Conservation (phyloP, 2,888 invertebrate genomes). For the Protodeltote pygarga region DNA sequence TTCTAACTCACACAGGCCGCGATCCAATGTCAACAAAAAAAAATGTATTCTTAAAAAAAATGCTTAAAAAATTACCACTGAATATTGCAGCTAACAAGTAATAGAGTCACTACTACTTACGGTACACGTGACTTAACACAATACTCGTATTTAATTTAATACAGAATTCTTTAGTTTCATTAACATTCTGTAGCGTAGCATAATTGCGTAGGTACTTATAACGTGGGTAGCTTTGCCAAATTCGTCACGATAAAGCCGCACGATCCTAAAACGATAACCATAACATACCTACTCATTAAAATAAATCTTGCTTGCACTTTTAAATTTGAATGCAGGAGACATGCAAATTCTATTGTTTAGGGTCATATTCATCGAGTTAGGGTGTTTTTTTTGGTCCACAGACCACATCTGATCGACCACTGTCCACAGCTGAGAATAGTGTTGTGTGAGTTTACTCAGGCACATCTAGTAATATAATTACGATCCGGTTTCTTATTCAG, state of each 20-base stretch:
- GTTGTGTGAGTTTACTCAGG: slow-evolving; percentile 28
- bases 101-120: slow-evolving; percentile 17
- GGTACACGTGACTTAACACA: slow-evolving; percentile 20
- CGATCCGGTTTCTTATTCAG: slow-evolving; percentile 53
- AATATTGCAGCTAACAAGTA: slow-evolving; percentile 37
- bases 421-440: slow-evolving; percentile 3
- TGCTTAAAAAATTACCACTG: no score
- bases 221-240: slow-evolving; percentile 18
- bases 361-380: no score
- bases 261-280: slow-evolving; percentile 1
- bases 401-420: slow-evolving; percentile 1
- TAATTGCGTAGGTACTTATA: slow-evolving; percentile 20
- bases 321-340: no score
- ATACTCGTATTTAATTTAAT: slow-evolving; percentile 13
- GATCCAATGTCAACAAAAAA: slow-evolving; percentile 7
- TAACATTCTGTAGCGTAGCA: slow-evolving; percentile 14
- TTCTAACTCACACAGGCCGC: slow-evolving; percentile 2
- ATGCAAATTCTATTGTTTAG: no score
- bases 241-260: slow-evolving; percentile 10
- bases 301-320: slow-evolving; percentile 10
- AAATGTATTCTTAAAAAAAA: no score
- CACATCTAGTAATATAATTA: slow-evolving; percentile 39
- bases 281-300: slow-evolving; percentile 2
- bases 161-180: slow-evolving; percentile 19
- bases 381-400: slow-evolving; percentile 15